Evolutionary conservation across 2,797 vertebrate genomes (phyloP), one percentile per base, ranked within the genome.

Genomic region (Lepus oiostolus): DNA sequence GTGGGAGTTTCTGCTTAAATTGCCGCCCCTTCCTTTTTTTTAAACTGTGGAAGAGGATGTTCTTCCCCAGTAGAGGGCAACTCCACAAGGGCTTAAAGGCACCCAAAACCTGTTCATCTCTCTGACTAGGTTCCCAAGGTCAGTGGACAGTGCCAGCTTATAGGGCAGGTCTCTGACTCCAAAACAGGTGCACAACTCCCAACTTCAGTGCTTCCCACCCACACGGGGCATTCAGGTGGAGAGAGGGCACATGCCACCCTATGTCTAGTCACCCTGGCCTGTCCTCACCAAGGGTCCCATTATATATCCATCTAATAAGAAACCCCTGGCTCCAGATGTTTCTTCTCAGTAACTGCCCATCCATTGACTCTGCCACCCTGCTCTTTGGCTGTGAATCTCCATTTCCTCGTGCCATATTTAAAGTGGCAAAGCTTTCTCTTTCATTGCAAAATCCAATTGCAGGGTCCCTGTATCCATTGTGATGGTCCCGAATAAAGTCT

Each of bases 1-100:
- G 0, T 85, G 38, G 71, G 19, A 67, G 8, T 88, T 93, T 54
- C 91, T 83, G 89, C 47, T 71, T 71, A 94, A 80, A 86, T 65
- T 62, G 22, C 70, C 70, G 42, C 42, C 42, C 42, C 42, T 9
- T 8, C 42, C 42, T 58, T 54, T 54, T 54, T 54, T 58, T 19
- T 58, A 14, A 14, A 14, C 54, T 19, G 13, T 58, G 13, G 5
- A 71, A 87, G 50, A 82, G 68, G 26, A 24, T 28, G n/a, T 91
- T 58, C 35, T 91, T 95, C 65, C 14, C 13, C 72, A 63, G n/a
- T 2, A 70, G 21, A 35, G 21, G 58, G 65, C 52, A 63, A 7
- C 30, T 79, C 58, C 71, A 84, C 17, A 42, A 28, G 32, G 35
- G 22, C 12, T 91, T 93, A 54, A 67, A 88, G 70, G 21, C n/a